Conservation (phyloP, 2,113 vertebrate genomes). For the Mus musculus region GRCm39 chr15:99937001-99937500, state of each 20-base stretch:
- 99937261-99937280: slow-evolving; percentile 50
- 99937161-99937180: background rate
- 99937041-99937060: background rate
- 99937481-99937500: slow-evolving; percentile 67
- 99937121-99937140: background rate
- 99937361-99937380: slow-evolving; percentile 7
- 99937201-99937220: slow-evolving; percentile 19
- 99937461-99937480: slow-evolving; percentile 65
- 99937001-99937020: slow-evolving; percentile 32
- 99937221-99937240: background rate
- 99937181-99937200: background rate
- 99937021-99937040: background rate
- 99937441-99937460: slow-evolving; percentile 68
- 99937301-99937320: background rate
- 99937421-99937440: slow-evolving; percentile 45
- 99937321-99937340: background rate
- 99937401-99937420: slow-evolving; percentile 22
- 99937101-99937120: slow-evolving; percentile 65
- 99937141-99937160: slow-evolving; percentile 14
- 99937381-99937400: slow-evolving; percentile 50
- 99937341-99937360: slow-evolving; percentile 45
- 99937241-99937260: background rate
- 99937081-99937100: slow-evolving; percentile 63
- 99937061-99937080: slow-evolving; percentile 8
- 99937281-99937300: slow-evolving; percentile 46